Evolutionary conservation across 2,888 invertebrate genomes (phyloP).

Genomic region (Scaptomyza cyrtandrae): DNA sequence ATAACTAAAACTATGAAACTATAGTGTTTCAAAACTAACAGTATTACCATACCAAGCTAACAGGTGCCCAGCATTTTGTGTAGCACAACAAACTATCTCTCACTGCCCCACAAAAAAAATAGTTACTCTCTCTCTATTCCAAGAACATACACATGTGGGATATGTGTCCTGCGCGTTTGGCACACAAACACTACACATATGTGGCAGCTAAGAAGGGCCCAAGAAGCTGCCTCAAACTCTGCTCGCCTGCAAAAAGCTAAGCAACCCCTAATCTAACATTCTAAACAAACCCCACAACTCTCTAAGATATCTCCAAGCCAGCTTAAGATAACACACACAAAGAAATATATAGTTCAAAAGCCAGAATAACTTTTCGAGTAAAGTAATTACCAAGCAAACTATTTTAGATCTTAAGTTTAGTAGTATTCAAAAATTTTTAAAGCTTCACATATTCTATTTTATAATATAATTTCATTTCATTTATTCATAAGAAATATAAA

Average conservation of each 20-base stretch:
- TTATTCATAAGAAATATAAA: too few species aligned
- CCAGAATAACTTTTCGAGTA: too few species aligned
- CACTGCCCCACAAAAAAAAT: slow-evolving; percentile 49
- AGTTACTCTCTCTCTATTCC: slow-evolving; percentile 53
- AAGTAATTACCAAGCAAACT: too few species aligned
- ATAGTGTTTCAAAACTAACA: slow-evolving; percentile 83
- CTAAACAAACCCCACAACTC: slow-evolving; percentile 1
- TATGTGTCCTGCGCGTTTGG: slow-evolving; percentile 73
- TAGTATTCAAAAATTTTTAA: too few species aligned
- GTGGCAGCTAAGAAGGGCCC: slow-evolving; percentile 51
- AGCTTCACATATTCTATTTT: too few species aligned
- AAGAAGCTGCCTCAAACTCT: slow-evolving; percentile 51
- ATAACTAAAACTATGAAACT: slow-evolving; percentile 79
- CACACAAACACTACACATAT: slow-evolving; percentile 73
- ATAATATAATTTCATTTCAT: too few species aligned
- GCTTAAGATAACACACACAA: background rate
- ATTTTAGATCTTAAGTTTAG: too few species aligned
- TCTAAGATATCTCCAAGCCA: background rate
- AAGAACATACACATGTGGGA: slow-evolving; percentile 1
- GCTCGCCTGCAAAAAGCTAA: background rate
- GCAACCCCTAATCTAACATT: slow-evolving; percentile 6
- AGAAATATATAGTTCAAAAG: background rate
- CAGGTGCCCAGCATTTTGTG: slow-evolving; percentile 72
- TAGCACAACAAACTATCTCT: slow-evolving; percentile 70
- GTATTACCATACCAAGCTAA: slow-evolving; percentile 83